Percentiles rank a stretch among this genome's conserved stretches.
These are phyloP conservation scores for Spea hammondii DNA, from an alignment of 2,797 vertebrate genomes.

Conservation along the genomic window DNA sequence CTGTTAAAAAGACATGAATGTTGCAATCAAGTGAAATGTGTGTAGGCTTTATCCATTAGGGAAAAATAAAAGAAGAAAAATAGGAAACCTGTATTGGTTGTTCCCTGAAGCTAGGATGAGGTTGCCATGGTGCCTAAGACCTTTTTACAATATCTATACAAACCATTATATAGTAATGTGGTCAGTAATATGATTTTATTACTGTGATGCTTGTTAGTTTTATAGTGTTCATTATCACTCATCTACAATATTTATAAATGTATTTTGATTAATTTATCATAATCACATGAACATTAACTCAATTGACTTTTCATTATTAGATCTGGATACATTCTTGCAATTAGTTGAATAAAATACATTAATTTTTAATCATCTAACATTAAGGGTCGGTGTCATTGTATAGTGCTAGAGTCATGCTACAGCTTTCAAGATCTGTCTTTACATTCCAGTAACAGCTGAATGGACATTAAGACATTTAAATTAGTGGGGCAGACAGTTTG, in stretches of 20 bases:
- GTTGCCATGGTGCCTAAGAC: constrained; percentile 27
- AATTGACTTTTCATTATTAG: background rate
- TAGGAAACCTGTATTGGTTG: background rate
- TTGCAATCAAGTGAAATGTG: constrained; percentile 6
- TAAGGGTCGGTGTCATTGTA: background rate
- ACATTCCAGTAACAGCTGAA: too few species aligned
- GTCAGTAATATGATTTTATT: constrained; percentile 11
- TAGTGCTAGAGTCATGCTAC: too few species aligned
- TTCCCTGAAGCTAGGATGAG: constrained; percentile 12
- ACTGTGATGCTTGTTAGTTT: constrained; percentile 10
- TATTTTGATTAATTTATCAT: background rate
- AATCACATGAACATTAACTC: background rate
- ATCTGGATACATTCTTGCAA: background rate
- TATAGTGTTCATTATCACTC: constrained; percentile 9
- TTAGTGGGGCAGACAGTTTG: too few species aligned
- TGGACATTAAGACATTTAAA: too few species aligned
- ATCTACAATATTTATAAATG: constrained; percentile 17
- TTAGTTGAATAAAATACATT: background rate
- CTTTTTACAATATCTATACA: background rate
- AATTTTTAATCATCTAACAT: background rate
- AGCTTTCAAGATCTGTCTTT: too few species aligned
- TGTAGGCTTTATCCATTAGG: constrained; percentile 23
- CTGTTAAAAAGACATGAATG: background rate
- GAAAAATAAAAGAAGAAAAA: constrained; percentile 2
- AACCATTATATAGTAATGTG: constrained; percentile 1